Conservation (phyloP, 2,888 invertebrate genomes). For the Epicampocera succincta region DNA sequence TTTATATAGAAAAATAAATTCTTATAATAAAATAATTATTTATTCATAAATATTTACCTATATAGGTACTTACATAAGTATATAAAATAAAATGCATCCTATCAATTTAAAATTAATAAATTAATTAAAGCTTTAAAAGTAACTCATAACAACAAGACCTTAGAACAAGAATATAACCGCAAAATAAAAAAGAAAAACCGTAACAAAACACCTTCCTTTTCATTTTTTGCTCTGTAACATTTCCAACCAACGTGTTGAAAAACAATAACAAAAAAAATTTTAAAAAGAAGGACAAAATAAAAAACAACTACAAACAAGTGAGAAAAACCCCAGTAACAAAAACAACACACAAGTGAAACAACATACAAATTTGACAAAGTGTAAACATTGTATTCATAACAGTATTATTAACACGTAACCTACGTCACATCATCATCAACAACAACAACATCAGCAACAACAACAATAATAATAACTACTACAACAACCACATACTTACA, state of each 20-base stretch:
- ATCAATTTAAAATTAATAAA: slow-evolving; percentile 46
- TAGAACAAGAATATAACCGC: background rate
- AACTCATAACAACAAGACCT: slow-evolving; percentile 41
- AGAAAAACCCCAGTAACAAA: slow-evolving; percentile 29
- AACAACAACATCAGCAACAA: slow-evolving; percentile 31
- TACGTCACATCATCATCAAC: slow-evolving; percentile 67
- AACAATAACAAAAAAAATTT: slow-evolving; percentile 41
- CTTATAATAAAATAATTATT: slow-evolving; percentile 38
- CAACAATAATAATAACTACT: slow-evolving; percentile 23
- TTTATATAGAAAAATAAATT: slow-evolving; percentile 40
- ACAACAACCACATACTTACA: slow-evolving; percentile 6
- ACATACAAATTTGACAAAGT: slow-evolving; percentile 69
- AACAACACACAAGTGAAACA: slow-evolving; percentile 46
- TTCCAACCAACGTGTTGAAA: slow-evolving; percentile 49
- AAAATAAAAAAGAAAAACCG: slow-evolving; percentile 11
- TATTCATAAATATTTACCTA: background rate
- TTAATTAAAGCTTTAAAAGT: slow-evolving; percentile 49
- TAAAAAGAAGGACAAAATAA: slow-evolving; percentile 41
- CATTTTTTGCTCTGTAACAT: slow-evolving; percentile 17
- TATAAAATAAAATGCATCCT: slow-evolving; percentile 63
- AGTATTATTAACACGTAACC: slow-evolving; percentile 73
- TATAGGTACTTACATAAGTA: slow-evolving; percentile 1
- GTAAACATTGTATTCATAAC: slow-evolving; percentile 71
- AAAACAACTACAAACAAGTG: slow-evolving; percentile 49
- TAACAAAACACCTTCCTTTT: slow-evolving; percentile 35